Percentiles rank a stretch among this genome's conserved stretches.
phyloP scores from a whole-genome alignment of 2,797 vertebrate genomes.

The Natrix natrix region DNA sequence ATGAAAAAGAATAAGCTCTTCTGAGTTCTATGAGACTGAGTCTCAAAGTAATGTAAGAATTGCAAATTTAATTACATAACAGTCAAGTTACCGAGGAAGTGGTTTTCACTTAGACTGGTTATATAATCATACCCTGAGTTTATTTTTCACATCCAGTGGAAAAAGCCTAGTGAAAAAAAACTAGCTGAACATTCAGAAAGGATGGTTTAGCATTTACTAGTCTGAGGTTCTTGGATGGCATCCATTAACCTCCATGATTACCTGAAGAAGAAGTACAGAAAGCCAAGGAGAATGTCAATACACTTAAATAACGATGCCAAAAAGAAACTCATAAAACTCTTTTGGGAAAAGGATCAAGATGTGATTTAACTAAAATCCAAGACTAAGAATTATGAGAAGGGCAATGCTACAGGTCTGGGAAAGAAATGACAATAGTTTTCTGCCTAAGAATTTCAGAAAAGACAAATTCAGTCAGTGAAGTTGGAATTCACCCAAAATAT shows the following conservation, averaged over 20 bases:
- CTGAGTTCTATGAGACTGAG: not conserved
- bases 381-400: not conserved
- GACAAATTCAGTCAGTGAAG: slow-evolving; percentile 18
- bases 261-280: not conserved
- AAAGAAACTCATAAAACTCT: not conserved
- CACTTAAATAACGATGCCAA: not conserved
- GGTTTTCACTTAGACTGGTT: not conserved
- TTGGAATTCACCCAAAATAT: slow-evolving; percentile 39
- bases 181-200: not conserved
- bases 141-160: not conserved
- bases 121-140: not conserved
- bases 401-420: not conserved
- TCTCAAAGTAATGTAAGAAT: not conserved
- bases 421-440: slow-evolving; percentile 22
- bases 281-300: not conserved
- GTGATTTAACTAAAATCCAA: not conserved
- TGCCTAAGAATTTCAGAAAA: slow-evolving; percentile 38
- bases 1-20: not conserved
- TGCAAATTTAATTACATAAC: not conserved
- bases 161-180: not conserved
- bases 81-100: not conserved
- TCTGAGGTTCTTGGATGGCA: not conserved
- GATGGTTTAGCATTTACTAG: not conserved
- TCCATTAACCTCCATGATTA: not conserved
- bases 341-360: not conserved